Evolutionary conservation across 1,140 invertebrate species (phyloP).

Genomic region (Schlechtendalia chinensis): DNA sequence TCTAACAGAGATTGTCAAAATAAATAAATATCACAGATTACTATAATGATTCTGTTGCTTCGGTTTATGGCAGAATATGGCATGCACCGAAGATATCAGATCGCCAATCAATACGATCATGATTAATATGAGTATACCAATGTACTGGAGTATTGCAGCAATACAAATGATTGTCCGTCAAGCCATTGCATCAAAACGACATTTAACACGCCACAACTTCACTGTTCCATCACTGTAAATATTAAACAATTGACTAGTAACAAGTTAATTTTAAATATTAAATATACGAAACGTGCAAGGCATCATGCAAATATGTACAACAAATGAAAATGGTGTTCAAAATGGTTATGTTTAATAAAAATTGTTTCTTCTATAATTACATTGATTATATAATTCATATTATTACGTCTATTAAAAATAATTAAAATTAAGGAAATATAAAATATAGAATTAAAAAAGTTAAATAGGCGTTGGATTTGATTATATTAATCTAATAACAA

Average conservation of each 20-base stretch:
- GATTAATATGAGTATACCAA: slow-evolving; percentile 25
- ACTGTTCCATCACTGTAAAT: slow-evolving; percentile 47
- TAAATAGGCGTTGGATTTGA: background rate
- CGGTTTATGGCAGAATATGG: slow-evolving; percentile 3
- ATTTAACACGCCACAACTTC: slow-evolving; percentile 44
- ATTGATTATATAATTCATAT: no score
- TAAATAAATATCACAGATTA: slow-evolving; percentile 43
- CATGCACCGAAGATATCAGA: slow-evolving; percentile 28
- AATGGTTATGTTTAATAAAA: no score
- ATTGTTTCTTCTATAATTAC: no score
- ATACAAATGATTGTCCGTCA: slow-evolving; percentile 32
- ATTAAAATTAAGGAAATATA: background rate
- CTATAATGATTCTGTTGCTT: slow-evolving; percentile 6
- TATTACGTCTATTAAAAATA: no score
- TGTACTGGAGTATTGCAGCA: slow-evolving; percentile 18
- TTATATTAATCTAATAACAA: background rate
- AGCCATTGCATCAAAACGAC: slow-evolving; percentile 30
- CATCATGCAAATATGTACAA: slow-evolving; percentile 17
- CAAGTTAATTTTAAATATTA: background rate
- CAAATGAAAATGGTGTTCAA: no score
- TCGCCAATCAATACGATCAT: slow-evolving; percentile 16
- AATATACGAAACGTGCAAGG: background rate
- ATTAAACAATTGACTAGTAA: slow-evolving; percentile 35
- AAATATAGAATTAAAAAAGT: background rate
- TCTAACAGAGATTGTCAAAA: slow-evolving; percentile 15